phyloP scores from a whole-genome alignment of 2,797 vertebrate species.

The Sebastes taczanowskii region DNA sequence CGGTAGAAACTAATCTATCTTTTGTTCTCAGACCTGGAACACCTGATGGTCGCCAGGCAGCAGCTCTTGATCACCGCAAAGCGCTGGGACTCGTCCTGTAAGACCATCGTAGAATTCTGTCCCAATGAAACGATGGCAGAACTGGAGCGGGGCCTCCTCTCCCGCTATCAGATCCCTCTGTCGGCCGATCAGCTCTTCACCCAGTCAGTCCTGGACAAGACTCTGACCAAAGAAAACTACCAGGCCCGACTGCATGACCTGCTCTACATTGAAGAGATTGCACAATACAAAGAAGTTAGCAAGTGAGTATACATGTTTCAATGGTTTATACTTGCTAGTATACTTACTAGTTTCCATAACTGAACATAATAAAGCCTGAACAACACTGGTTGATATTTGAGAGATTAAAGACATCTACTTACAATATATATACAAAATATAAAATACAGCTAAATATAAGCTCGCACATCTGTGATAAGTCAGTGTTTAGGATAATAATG shows the following conservation, averaged over 20 bases:
- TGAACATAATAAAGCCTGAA: not conserved
- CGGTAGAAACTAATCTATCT: not conserved
- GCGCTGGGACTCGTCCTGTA: constrained; percentile 98
- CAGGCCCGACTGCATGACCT: constrained; percentile 96
- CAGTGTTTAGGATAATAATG: not conserved
- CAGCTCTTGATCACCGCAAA: constrained; percentile 95
- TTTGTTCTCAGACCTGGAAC: constrained; percentile 89
- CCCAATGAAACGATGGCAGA: constrained; percentile 95
- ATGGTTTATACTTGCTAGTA: not conserved
- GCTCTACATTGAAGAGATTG: constrained; percentile 99
- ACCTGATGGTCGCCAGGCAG: constrained; percentile 95
- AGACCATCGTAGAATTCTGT: constrained; percentile 95
- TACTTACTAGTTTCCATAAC: not conserved
- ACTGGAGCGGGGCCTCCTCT: constrained; percentile 94
- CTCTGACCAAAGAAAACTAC: constrained; percentile 95
- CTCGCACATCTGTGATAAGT: not conserved
- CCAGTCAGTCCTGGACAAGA: constrained; percentile 98
- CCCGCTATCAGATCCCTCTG: constrained; percentile 97
- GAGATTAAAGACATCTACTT: not conserved
- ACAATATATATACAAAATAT: not conserved
- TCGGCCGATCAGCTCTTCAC: constrained; percentile 99
- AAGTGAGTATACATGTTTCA: constrained; percentile 87
- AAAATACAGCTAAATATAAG: not conserved
- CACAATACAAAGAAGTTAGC: constrained; percentile 99
- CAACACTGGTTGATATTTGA: not conserved